phyloP scores from a whole-genome alignment of 2,888 invertebrate genomes.

The Branchipolynoe longqiensis region DNA sequence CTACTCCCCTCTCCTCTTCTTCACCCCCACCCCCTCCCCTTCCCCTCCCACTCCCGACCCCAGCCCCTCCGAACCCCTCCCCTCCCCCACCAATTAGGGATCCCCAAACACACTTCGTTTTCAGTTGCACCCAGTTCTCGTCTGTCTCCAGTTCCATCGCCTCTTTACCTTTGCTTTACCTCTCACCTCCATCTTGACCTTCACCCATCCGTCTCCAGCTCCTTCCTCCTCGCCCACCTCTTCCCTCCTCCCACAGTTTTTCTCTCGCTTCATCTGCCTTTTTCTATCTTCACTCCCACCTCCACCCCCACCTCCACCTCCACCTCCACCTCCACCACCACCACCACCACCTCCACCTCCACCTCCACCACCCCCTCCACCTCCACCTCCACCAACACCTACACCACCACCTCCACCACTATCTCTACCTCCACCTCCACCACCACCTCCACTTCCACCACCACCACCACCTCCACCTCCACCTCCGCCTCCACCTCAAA shows the following conservation, averaged over 20 bases:
- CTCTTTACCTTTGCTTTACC: too few relatives aligned
- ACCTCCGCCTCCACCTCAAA: background rate
- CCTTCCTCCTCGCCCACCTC: background rate
- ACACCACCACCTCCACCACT: background rate
- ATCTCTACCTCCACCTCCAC: background rate
- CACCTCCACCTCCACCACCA: background rate
- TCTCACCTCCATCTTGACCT: too few relatives aligned
- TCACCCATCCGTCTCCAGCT: too few relatives aligned
- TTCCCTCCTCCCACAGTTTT: background rate
- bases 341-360: background rate
- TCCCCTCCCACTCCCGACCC: too few relatives aligned
- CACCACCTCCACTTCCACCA: constrained; percentile 4
- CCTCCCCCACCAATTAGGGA: too few relatives aligned
- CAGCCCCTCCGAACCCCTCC: too few relatives aligned
- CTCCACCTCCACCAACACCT: background rate
- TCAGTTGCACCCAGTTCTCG: too few relatives aligned
- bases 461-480: background rate
- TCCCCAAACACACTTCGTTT: too few relatives aligned
- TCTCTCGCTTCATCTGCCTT: background rate
- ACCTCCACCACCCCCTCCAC: background rate
- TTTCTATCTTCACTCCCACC: background rate
- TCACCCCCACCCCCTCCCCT: too few relatives aligned
- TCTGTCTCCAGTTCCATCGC: too few relatives aligned
- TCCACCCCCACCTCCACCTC: background rate
- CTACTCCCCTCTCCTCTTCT: too few relatives aligned